Conservation (phyloP, 2,797 vertebrate species). For the Lophotriccus pileatus region DNA sequence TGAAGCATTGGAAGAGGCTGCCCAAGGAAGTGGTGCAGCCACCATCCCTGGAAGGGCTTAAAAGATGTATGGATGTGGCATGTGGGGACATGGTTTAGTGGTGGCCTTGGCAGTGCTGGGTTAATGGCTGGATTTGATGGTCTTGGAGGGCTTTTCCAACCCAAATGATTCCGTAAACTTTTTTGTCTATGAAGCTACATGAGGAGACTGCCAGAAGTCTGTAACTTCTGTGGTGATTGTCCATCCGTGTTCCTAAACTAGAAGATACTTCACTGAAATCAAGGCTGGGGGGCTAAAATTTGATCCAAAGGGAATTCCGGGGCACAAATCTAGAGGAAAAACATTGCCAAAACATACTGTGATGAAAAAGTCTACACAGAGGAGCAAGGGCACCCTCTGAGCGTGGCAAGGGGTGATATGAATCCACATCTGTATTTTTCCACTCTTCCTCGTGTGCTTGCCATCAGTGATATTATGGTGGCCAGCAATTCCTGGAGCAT, state of each 20-base stretch:
- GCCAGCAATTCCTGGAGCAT: not conserved
- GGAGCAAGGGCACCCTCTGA: not conserved
- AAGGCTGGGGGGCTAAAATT: not conserved
- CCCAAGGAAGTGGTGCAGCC: no score
- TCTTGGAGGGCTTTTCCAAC: not conserved
- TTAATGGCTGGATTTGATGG: not conserved
- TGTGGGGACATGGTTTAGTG: not conserved
- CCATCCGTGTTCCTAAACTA: rapidly evolving
- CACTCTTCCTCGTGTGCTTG: not conserved
- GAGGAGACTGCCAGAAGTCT: not conserved
- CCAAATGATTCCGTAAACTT: not conserved
- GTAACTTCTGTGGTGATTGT: rapidly evolving
- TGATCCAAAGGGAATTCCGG: not conserved
- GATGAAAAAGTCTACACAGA: not conserved
- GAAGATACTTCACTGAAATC: not conserved
- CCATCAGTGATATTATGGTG: not conserved
- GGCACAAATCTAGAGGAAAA: not conserved
- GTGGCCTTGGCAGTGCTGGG: not conserved
- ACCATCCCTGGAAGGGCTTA: not conserved
- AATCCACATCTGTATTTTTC: not conserved
- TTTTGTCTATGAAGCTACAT: not conserved
- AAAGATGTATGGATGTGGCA: not conserved
- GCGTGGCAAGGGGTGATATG: not conserved
- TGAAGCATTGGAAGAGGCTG: not conserved
- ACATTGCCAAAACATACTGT: not conserved